Evolutionary conservation across 1,140 invertebrate species (phyloP).

Genomic region (Manduca sexta): DNA sequence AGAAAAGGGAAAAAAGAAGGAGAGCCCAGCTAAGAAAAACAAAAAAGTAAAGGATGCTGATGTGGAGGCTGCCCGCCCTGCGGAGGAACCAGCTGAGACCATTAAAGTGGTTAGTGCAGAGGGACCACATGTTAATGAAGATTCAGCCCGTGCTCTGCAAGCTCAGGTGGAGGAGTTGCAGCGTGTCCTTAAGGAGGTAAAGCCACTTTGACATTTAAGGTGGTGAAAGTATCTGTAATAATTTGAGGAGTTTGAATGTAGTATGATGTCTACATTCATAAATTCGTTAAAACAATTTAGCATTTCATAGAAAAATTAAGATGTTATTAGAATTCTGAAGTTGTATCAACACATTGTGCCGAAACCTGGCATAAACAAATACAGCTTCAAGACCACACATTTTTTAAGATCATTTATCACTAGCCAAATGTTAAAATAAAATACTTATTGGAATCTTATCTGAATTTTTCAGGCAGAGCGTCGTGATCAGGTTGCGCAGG

Average conservation of each 20-base stretch:
- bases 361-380: too few relatives aligned
- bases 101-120: conserved; percentile 56
- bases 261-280: too few relatives aligned
- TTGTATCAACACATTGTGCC: too few relatives aligned
- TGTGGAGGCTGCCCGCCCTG: conserved; percentile 42
- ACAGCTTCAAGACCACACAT: too few relatives aligned
- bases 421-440: not conserved
- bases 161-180: conserved; percentile 67
- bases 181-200: conserved; percentile 66
- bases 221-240: too few relatives aligned
- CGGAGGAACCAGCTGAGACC: conserved; percentile 42
- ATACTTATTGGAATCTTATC: too few relatives aligned
- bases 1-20: conserved; percentile 68
- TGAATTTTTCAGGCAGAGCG: conserved; percentile 43
- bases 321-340: too few relatives aligned
- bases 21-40: conserved; percentile 62
- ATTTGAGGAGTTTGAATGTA: too few relatives aligned
- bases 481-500: conserved; percentile 44
- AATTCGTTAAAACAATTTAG: too few relatives aligned
- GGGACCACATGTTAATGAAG: conserved; percentile 55
- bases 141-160: conserved; percentile 53
- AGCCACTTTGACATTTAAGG: not conserved
- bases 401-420: not conserved
- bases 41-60: conserved; percentile 55
- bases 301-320: too few relatives aligned